Evolutionary conservation across 2,797 vertebrate species (phyloP).

Genomic region (Paedocypris micromegethes): DNA sequence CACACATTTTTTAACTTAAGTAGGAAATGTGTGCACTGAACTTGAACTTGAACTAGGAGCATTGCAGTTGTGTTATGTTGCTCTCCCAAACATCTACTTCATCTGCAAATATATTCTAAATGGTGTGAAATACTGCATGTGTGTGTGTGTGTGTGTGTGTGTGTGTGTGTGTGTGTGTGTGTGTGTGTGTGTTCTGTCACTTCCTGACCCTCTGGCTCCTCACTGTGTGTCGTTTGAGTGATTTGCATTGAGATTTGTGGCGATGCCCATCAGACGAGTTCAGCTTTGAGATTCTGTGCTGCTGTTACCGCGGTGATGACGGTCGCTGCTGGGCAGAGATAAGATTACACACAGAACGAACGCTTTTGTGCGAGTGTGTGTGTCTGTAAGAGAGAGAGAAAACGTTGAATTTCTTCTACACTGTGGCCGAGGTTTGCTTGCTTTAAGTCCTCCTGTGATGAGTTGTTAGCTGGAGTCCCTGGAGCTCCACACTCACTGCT

Average conservation of each 20-base stretch:
- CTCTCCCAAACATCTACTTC: too few relatives aligned
- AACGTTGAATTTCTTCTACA: too few relatives aligned
- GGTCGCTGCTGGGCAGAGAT: slow-evolving; percentile 43
- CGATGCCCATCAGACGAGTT: slow-evolving; percentile 45
- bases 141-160: too few relatives aligned
- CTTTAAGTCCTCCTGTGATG: background rate
- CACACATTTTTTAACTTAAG: too few relatives aligned
- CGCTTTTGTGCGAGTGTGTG: slow-evolving; percentile 6
- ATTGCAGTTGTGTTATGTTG: too few relatives aligned
- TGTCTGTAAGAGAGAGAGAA: background rate
- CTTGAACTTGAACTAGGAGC: too few relatives aligned
- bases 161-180: too few relatives aligned
- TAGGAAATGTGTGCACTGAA: too few relatives aligned
- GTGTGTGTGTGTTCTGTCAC: slow-evolving; percentile 2
- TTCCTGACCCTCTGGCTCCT: slow-evolving; percentile 32
- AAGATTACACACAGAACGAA: slow-evolving; percentile 43
- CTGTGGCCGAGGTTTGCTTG: too few relatives aligned
- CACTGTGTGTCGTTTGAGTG: slow-evolving; percentile 33
- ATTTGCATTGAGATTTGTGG: slow-evolving; percentile 47
- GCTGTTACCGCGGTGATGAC: slow-evolving; percentile 32
- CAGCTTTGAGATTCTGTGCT: slow-evolving; percentile 41
- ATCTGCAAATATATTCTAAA: too few relatives aligned
- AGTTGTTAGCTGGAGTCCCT: background rate
- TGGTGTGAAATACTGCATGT: too few relatives aligned
- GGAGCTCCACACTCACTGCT: slow-evolving; percentile 1